Evolutionary conservation across 2,888 invertebrate genomes (phyloP), one percentile per base, ranked within the genome.

Genomic region (Liodrosophila aerea): DNA sequence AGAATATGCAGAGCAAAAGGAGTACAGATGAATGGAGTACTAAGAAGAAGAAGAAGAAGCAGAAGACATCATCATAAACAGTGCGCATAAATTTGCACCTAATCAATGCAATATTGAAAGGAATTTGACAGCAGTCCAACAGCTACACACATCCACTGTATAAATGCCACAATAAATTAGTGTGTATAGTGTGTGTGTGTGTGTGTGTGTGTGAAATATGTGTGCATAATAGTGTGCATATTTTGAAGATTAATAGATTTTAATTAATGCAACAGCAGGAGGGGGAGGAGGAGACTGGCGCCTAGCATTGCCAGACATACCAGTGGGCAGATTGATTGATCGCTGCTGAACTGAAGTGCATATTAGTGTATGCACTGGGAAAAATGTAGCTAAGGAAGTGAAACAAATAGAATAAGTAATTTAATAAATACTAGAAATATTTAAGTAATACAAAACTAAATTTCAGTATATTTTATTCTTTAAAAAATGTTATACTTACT

Each of bases 181-280:
- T 22, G 22, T 5, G 22, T 22, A 22, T 22, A 5, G 22, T 22
- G 29, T 22, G 27, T 13, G 18, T 27, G 40, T 46, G 36, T 12
- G 31, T 46, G 36, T 33, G 34, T 49, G 47, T 41, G 44, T 40
- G 37, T 34, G 31, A 56, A 53, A 60, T 74, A 74, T 59, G 56
- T 43, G 43, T n/a, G 50, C 36, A 56, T 41, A 61, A 76, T 68
- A 72, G 60, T 60, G 69, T 51, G 44, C 60, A 62, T 61, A 61
- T 56, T 68, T 60, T 33, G 54, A 85, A 85, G 85, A 81, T 81
- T 85, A 85, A 81, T 81, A 65, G 83, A 82, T 74, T 86, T 81
- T 85, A 81, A 81, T 81, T 86, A 81, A 81, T 64, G 85, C 22
- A 22, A 22, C 22, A 22, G 22, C 2, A 5, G 22, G 22, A 22